Conservation (phyloP, 2,797 vertebrate genomes). For the Acipenser transmontanus region DNA sequence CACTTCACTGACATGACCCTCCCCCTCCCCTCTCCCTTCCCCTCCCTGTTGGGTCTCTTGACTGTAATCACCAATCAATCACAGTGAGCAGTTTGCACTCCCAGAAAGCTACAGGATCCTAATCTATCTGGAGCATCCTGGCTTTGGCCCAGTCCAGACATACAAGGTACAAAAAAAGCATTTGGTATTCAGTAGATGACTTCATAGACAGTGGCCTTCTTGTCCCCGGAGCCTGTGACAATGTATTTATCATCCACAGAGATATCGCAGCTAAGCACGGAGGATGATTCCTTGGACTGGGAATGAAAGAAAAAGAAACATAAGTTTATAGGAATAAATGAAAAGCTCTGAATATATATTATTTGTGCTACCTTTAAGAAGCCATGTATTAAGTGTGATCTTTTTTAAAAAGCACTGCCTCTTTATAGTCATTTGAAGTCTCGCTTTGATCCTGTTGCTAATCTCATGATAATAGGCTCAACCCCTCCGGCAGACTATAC, state of each 20-base stretch:
- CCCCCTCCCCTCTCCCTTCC: not conserved
- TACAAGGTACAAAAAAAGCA: slow-evolving; percentile 20
- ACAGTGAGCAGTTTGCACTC: slow-evolving; percentile 1
- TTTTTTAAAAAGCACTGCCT: too few relatives aligned
- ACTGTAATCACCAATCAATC: not conserved
- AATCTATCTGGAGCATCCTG: not conserved
- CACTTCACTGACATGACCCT: slow-evolving; percentile 1
- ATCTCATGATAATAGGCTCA: too few relatives aligned
- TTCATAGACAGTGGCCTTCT: slow-evolving; percentile 78
- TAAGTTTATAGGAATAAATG: not conserved
- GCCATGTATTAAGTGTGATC: too few relatives aligned
- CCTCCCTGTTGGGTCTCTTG: not conserved
- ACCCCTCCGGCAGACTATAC: too few relatives aligned
- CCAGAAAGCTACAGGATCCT: not conserved
- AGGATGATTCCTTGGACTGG: slow-evolving; percentile 78
- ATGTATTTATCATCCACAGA: slow-evolving; percentile 80
- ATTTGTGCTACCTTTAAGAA: not conserved
- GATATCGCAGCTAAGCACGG: slow-evolving; percentile 77
- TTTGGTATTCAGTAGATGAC: slow-evolving; percentile 72
- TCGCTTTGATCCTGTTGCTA: too few relatives aligned
- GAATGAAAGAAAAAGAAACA: slow-evolving; percentile 31
- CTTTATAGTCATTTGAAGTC: too few relatives aligned
- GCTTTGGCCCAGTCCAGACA: slow-evolving; percentile 54
- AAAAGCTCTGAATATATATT: not conserved
- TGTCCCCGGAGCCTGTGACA: slow-evolving; percentile 76